These are phyloP conservation scores for Drosophila fulvimacula DNA, from an alignment of 2,888 invertebrate genomes.

Conservation along the genomic window DNA sequence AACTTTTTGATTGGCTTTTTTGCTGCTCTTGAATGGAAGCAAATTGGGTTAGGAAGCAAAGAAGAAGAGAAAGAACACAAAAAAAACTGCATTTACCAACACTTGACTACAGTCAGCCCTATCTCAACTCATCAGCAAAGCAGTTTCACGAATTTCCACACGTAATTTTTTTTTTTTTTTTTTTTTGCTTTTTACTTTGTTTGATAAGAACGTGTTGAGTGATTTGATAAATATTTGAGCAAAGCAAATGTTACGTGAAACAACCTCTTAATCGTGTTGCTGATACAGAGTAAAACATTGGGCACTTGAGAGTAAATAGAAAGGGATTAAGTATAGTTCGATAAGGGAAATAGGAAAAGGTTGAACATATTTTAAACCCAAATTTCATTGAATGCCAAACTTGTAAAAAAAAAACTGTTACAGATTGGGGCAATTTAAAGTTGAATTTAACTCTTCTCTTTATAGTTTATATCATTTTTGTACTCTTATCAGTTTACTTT, in stretches of 20 bases:
- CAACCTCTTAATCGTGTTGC: slow-evolving; percentile 13
- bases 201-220: slow-evolving; percentile 52
- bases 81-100: slow-evolving; percentile 8
- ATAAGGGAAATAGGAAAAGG: background rate
- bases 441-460: background rate
- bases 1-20: slow-evolving; percentile 53
- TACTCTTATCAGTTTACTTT: background rate
- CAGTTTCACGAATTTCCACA: slow-evolving; percentile 45
- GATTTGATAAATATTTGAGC: slow-evolving; percentile 44
- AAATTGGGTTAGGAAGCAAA: slow-evolving; percentile 16
- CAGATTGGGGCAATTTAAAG: background rate
- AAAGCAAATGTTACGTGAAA: slow-evolving; percentile 22
- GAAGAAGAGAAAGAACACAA: background rate
- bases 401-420: background rate
- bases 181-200: slow-evolving; percentile 1
- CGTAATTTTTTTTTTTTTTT: slow-evolving; percentile 39
- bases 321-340: background rate
- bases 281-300: slow-evolving; percentile 4
- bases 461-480: background rate
- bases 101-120: slow-evolving; percentile 6
- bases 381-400: background rate
- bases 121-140: slow-evolving; percentile 42
- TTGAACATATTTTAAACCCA: background rate
- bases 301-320: background rate
- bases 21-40: slow-evolving; percentile 12